These are phyloP conservation scores for Tetraneura akinire DNA, from an alignment of 1,140 invertebrate species.

Conservation along the genomic window DNA sequence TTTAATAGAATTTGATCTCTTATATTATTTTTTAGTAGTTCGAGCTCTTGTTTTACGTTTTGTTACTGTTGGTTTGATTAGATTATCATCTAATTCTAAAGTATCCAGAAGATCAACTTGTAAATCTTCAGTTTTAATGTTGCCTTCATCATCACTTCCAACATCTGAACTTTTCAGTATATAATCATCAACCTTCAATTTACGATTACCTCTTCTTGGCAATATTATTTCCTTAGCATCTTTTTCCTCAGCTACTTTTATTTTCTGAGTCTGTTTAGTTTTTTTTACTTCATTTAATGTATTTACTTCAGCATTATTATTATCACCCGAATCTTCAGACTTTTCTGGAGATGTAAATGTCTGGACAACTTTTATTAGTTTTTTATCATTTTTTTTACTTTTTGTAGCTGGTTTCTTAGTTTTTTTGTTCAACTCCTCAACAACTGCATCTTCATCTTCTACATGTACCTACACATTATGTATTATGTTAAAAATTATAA, in stretches of 20 bases:
- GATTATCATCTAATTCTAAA: not conserved
- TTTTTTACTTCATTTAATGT: constrained; percentile 1
- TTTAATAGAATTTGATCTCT: not conserved
- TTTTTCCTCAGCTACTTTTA: not conserved
- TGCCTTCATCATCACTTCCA: not conserved
- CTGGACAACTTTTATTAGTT: too few species aligned
- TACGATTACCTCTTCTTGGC: not conserved
- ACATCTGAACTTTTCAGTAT: not conserved
- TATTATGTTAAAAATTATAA: too few species aligned
- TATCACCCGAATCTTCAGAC: not conserved
- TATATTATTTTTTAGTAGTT: constrained; percentile 20
- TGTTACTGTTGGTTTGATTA: not conserved
- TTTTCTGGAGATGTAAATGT: not conserved
- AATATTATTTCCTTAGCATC: not conserved
- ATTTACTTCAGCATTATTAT: not conserved
- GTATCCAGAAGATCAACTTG: not conserved
- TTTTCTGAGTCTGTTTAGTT: not conserved
- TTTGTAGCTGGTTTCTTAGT: too few species aligned
- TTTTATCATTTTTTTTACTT: too few species aligned
- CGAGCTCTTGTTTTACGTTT: constrained; percentile 29
- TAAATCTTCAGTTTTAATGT: not conserved
- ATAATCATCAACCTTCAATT: not conserved
- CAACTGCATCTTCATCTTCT: not conserved
- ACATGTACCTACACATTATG: not conserved
- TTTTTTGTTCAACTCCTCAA: too few species aligned